These are phyloP conservation scores for Hestina assimilis DNA, from an alignment of 1,140 invertebrate species.

Conservation along the genomic window DNA sequence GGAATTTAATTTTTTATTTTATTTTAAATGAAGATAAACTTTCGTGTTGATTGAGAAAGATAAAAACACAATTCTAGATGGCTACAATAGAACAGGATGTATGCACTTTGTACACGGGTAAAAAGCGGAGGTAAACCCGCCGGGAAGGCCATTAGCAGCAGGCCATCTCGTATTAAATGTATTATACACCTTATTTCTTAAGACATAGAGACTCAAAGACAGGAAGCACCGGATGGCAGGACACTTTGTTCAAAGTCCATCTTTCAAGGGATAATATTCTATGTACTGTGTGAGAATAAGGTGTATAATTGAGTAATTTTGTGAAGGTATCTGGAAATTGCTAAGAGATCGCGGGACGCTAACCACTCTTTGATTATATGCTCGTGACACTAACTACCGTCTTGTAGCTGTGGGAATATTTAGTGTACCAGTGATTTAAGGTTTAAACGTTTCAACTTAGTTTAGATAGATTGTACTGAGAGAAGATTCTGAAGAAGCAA, in stretches of 20 bases:
- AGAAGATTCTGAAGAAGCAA: background rate
- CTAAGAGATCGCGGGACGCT: constrained; percentile 29
- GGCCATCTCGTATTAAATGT: background rate
- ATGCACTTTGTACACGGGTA: constrained; percentile 26
- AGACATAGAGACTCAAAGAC: background rate
- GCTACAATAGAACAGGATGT: constrained; percentile 34
- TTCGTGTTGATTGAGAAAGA: constrained; percentile 1
- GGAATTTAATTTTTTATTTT: background rate
- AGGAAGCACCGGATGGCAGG: constrained; percentile 6
- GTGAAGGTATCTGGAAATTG: constrained; percentile 27
- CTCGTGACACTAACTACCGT: constrained; percentile 32
- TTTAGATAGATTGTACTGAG: background rate
- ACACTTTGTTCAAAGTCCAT: background rate
- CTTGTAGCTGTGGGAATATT: constrained; percentile 28
- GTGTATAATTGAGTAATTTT: constrained; percentile 2
- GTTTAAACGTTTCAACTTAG: constrained; percentile 7
- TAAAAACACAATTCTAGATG: constrained; percentile 25
- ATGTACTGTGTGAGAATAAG: background rate
- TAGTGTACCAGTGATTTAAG: constrained; percentile 17
- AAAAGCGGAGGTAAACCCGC: constrained; percentile 33
- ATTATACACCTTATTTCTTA: background rate
- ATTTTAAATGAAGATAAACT: background rate
- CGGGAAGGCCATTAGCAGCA: constrained; percentile 26
- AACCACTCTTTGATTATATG: constrained; percentile 34
- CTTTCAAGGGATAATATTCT: constrained; percentile 3